Base-by-base conservation (phyloP, 2,113 vertebrate species). In the Atlantisia rogersi region DNA sequence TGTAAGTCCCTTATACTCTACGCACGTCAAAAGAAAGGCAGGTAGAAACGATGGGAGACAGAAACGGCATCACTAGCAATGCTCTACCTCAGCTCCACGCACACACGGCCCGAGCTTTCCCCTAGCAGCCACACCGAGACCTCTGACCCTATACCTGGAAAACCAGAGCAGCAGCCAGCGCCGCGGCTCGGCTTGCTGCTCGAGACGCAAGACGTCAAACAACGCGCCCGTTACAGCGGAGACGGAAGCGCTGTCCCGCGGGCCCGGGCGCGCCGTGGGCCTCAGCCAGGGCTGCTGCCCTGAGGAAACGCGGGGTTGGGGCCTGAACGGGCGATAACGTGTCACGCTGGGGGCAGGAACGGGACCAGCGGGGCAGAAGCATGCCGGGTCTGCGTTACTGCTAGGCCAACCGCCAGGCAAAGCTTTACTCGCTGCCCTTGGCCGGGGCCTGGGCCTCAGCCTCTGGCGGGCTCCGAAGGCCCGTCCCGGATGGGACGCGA, bases 111-210 rank as follows among this genome's bases (percentile, higher is more conserved):
- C 3, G 24, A 2, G n/a, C 4, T 18, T 70, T 16, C 22, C 10
- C 26, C 8, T 3, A 48, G 6, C 9, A 65, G 64, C 22, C 1
- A 0, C 8, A 17, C 6, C 2, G 1, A 22, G 11, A 20, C 7
- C 5, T 50, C 39, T 46, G 35, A 20, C 0, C 1, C 15, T 20
- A 39, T 2, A 18, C 15, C 8, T 29, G 6, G 21, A 40, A 53
- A 24, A 12, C 0, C 0, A 31, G 10, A 18, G 18, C 1, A 31
- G 15, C 8, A 32, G 7, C 1, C 25, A n/a, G 0, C 0, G 10
- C 2, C 52, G 14, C 11, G 21, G 20, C 7, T 31, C 6, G 11
- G 10, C 2, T 16, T 6, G 2, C 40, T 9, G 46, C 24, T 11
- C n/a, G 5, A 6, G 2, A 14, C 17, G 5, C 4, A 5, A 37